Evolutionary conservation across 1,140 invertebrate genomes (phyloP).

Genomic region (Bacillus rossius): DNA sequence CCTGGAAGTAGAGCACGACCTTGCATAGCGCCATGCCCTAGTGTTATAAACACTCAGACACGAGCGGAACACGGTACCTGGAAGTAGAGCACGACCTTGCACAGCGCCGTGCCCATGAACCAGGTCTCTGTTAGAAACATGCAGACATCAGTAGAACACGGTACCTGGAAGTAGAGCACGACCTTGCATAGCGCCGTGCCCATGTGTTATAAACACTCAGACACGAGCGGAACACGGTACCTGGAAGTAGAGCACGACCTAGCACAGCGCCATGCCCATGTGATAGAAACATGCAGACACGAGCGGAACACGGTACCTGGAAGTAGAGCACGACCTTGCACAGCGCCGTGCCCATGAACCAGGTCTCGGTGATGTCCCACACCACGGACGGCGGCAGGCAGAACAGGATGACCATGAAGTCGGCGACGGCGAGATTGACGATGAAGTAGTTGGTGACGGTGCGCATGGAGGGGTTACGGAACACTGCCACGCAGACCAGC

Average conservation of each 20-base stretch:
- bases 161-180: too few species aligned
- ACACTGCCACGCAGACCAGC: slow-evolving; percentile 83
- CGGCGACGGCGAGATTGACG: slow-evolving; percentile 85
- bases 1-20: too few species aligned
- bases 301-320: slow-evolving; percentile 70
- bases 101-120: too few species aligned
- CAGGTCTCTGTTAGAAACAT: too few species aligned
- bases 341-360: slow-evolving; percentile 74
- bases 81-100: too few species aligned
- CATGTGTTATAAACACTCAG: too few species aligned
- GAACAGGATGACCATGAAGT: slow-evolving; percentile 84
- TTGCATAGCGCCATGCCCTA: too few species aligned
- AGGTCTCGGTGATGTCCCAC: slow-evolving; percentile 87
- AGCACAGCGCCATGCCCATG: slow-evolving; percentile 72
- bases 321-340: slow-evolving; percentile 83
- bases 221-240: slow-evolving; percentile 54
- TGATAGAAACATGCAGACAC: too few species aligned
- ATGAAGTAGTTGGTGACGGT: slow-evolving; percentile 93
- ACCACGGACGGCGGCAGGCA: slow-evolving; percentile 82
- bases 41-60: too few species aligned
- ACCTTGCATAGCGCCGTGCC: too few species aligned
- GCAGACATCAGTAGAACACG: too few species aligned
- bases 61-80: too few species aligned
- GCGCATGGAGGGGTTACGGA: slow-evolving; percentile 76
- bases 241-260: slow-evolving; percentile 80